phyloP scores from a whole-genome alignment of 2,113 vertebrate species.

The Brachirus orientalis region DNA sequence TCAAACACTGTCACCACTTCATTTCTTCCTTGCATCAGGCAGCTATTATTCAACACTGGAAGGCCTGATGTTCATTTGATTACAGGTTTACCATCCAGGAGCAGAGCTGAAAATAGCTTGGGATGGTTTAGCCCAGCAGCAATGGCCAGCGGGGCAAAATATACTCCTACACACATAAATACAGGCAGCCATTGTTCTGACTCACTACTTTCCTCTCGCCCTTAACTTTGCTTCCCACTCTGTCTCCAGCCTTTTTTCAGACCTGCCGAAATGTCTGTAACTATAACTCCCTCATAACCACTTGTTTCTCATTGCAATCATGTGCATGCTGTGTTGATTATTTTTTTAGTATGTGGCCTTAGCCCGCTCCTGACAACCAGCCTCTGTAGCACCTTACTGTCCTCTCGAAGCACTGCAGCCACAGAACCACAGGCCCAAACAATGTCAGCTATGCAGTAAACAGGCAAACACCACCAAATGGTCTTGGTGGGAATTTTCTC shows the following conservation, averaged over 20 bases:
- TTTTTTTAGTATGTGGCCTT: no score
- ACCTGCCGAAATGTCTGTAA: conserved; percentile 7
- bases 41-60: conserved; percentile 63
- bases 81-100: conserved; percentile 71
- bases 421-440: conserved; percentile 77
- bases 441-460: conserved; percentile 84
- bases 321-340: no score
- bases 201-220: conserved; percentile 51
- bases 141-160: conserved; percentile 58
- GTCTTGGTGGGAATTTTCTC: conserved; percentile 53
- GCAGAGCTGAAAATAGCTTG: conserved; percentile 65
- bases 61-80: conserved; percentile 72
- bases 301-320: background rate
- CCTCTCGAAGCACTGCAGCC: conserved; percentile 58
- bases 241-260: conserved; percentile 19
- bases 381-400: conserved; percentile 49
- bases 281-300: background rate
- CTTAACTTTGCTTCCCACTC: conserved; percentile 28
- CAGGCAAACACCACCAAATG: conserved; percentile 75
- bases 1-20: conserved; percentile 45
- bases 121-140: conserved; percentile 51
- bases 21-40: conserved; percentile 59
- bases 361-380: conserved; percentile 67
- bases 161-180: conserved; percentile 69
- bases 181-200: conserved; percentile 71